phyloP scores from a whole-genome alignment of 2,797 vertebrate genomes.

The Ptychadena robeensis region DNA sequence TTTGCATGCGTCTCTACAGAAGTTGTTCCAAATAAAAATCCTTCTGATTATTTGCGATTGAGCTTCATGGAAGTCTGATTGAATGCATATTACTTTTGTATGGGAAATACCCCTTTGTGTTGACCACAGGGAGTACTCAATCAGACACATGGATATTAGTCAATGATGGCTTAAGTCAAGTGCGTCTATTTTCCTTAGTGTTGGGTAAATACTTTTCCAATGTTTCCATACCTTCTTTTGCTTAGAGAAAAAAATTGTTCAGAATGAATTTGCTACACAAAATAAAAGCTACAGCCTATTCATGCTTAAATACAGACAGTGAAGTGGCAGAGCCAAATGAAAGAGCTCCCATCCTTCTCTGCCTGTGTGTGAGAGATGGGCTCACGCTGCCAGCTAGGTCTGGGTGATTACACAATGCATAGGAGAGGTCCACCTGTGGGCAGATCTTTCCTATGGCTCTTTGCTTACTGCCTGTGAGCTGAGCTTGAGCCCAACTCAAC shows the following conservation, averaged over 20 bases:
- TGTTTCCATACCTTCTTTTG: not conserved
- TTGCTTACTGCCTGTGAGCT: too few species aligned
- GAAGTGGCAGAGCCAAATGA: too few species aligned
- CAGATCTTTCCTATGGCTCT: too few species aligned
- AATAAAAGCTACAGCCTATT: not conserved
- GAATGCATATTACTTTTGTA: not conserved
- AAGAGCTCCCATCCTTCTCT: too few species aligned
- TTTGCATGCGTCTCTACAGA: not conserved
- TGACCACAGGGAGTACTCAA: not conserved
- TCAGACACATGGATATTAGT: not conserved
- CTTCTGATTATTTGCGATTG: slow-evolving; percentile 1
- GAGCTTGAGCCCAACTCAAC: too few species aligned
- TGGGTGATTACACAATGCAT: too few species aligned
- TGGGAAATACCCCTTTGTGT: not conserved
- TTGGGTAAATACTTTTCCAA: not conserved
- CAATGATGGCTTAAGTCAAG: not conserved
- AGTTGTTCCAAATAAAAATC: slow-evolving; percentile 3
- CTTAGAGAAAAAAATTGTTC: too few species aligned
- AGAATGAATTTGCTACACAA: not conserved
- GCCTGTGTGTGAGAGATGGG: too few species aligned
- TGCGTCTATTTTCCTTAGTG: not conserved
- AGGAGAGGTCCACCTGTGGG: too few species aligned
- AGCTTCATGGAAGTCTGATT: not conserved
- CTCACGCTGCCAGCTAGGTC: too few species aligned
- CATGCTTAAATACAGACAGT: too few species aligned